phyloP scores from a whole-genome alignment of 2,888 invertebrate species.

The Thymelicus sylvestris region DNA sequence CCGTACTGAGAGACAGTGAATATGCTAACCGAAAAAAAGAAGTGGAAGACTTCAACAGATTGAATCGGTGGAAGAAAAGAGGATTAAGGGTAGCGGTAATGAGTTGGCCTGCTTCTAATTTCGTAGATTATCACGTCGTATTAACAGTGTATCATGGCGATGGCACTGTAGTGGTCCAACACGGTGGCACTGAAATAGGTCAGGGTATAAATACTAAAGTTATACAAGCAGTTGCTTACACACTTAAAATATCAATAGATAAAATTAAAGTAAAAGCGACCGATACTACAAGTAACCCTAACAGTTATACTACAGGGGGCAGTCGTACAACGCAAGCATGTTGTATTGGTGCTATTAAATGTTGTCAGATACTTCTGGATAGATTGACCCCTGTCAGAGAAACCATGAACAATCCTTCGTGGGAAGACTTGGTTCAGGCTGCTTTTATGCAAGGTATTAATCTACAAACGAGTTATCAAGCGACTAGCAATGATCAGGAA shows the following conservation, averaged over 20 bases:
- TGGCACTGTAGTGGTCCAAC: slow-evolving; percentile 87
- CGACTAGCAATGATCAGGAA: slow-evolving; percentile 57
- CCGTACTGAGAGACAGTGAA: slow-evolving; percentile 66
- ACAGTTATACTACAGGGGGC: slow-evolving; percentile 84
- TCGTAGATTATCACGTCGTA: slow-evolving; percentile 39
- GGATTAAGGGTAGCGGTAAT: slow-evolving; percentile 76
- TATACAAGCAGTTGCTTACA: slow-evolving; percentile 88
- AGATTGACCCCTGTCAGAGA: slow-evolving; percentile 75
- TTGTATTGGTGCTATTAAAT: slow-evolving; percentile 79
- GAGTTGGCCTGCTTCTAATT: slow-evolving; percentile 40
- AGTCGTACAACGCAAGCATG: slow-evolving; percentile 87
- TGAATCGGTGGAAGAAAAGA: slow-evolving; percentile 89
- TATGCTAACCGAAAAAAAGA: slow-evolving; percentile 73
- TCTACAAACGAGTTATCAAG: slow-evolving; percentile 63
- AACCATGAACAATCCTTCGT: slow-evolving; percentile 71
- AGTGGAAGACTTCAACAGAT: slow-evolving; percentile 83
- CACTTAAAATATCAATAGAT: slow-evolving; percentile 86
- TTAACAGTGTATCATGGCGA: slow-evolving; percentile 83
- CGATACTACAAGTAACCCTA: slow-evolving; percentile 81
- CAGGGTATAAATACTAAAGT: slow-evolving; percentile 92
- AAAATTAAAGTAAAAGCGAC: slow-evolving; percentile 85
- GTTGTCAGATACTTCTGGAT: slow-evolving; percentile 73
- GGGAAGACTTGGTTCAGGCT: slow-evolving; percentile 78
- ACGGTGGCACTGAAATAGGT: slow-evolving; percentile 88
- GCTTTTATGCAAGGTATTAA: slow-evolving; percentile 70